Evolutionary conservation across 1,140 invertebrate species (phyloP).

Genomic region (Drosophila littoralis): DNA sequence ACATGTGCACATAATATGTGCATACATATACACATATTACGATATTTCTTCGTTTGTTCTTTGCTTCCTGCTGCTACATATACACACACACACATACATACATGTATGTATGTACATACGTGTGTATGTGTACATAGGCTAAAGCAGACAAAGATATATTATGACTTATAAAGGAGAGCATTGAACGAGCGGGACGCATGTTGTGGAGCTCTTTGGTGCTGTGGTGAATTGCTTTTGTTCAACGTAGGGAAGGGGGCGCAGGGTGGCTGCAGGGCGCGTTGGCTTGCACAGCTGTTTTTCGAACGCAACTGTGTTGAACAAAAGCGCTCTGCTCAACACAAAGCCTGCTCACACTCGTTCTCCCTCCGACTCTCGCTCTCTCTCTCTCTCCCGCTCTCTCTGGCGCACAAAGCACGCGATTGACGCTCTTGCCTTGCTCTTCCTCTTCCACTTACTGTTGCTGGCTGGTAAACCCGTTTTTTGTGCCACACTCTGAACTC

Average conservation of each 20-base stretch:
- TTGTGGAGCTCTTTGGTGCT: conserved; percentile 23
- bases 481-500: conserved; percentile 58
- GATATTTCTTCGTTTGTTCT: conserved; percentile 55
- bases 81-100: conserved; percentile 4
- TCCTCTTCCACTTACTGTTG: background rate
- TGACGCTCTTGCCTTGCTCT: background rate
- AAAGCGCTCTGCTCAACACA: conserved; percentile 3
- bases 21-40: conserved; percentile 29
- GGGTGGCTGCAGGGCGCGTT: background rate
- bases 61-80: conserved; percentile 63
- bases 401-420: conserved; percentile 14
- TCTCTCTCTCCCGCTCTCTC: conserved; percentile 11
- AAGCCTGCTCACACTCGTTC: conserved; percentile 2
- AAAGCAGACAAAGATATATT: conserved; percentile 25
- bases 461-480: conserved; percentile 63
- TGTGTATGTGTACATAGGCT: conserved; percentile 7
- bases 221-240: conserved; percentile 15
- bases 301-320: conserved; percentile 30
- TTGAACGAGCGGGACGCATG: conserved; percentile 11
- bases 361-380: background rate
- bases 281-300: conserved; percentile 50
- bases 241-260: background rate
- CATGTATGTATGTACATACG: background rate
- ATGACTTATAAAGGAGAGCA: conserved; percentile 26
- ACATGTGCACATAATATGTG: conserved; percentile 30